These are phyloP conservation scores for Phalacrocorax pelagicus DNA, from an alignment of 2,113 vertebrate genomes.

Conservation along the genomic window DNA sequence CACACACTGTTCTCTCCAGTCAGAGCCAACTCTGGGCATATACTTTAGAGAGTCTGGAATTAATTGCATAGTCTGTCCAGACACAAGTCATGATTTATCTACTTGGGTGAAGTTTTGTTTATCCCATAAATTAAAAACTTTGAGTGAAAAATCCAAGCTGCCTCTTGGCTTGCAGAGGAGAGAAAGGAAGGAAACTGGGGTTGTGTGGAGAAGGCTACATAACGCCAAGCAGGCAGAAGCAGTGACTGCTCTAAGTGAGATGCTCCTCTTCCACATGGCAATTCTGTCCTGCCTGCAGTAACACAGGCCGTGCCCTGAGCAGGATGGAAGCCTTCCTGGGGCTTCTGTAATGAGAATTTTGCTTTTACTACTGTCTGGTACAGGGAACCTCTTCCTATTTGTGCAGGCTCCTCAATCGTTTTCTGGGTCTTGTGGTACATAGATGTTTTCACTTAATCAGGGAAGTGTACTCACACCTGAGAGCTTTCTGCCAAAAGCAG, in stretches of 20 bases:
- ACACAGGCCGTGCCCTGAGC: not conserved
- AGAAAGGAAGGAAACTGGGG: not conserved
- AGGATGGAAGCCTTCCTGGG: not conserved
- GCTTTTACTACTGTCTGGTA: not conserved
- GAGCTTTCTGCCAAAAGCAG: not conserved
- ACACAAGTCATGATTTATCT: slow-evolving; percentile 3
- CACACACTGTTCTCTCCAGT: not conserved
- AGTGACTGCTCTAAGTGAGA: not conserved
- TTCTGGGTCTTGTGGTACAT: not conserved
- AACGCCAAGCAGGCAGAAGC: fast-evolving
- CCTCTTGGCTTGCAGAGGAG: not conserved
- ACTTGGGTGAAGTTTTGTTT: not conserved
- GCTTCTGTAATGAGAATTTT: not conserved
- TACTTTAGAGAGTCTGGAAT: not conserved
- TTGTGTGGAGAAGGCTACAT: fast-evolving
- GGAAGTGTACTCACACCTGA: not conserved
- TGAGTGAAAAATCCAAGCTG: not conserved
- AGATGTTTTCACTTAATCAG: not conserved
- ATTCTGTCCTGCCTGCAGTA: not conserved
- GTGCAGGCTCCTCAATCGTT: not conserved
- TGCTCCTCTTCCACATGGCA: not conserved
- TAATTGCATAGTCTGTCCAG: not conserved
- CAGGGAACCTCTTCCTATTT: not conserved
- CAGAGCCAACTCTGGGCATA: not conserved
- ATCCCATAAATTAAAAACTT: not conserved